These are phyloP conservation scores for Acanthurus lineatus DNA, from an alignment of 2,797 vertebrate genomes.

Conservation along the genomic window DNA sequence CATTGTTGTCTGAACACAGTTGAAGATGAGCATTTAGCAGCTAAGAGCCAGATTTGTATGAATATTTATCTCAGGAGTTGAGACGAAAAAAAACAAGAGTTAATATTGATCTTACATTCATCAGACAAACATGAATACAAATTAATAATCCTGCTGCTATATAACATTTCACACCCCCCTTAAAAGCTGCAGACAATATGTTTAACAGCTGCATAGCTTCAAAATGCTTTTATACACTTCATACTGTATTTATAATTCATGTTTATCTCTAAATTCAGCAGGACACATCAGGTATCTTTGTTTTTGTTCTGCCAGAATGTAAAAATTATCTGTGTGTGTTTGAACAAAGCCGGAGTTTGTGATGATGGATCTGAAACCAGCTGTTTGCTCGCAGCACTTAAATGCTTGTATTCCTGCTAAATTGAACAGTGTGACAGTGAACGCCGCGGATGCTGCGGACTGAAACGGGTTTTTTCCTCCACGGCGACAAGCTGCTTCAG, in stretches of 20 bases:
- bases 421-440: neutral
- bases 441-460: neutral
- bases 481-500: slow-evolving; percentile 4
- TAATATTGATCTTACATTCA: neutral
- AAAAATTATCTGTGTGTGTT: neutral
- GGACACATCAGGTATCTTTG: no score
- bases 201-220: no score
- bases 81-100: neutral
- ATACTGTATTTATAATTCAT: neutral
- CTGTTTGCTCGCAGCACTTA: neutral
- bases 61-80: neutral
- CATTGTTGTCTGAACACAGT: neutral
- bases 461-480: slow-evolving; percentile 16
- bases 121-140: no score
- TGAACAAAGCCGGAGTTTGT: neutral
- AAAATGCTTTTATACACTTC: no score
- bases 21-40: neutral
- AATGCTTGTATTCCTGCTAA: neutral
- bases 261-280: neutral
- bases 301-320: neutral
- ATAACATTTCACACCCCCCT: no score
- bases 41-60: neutral
- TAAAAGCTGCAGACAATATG: no score
- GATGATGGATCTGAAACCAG: neutral
- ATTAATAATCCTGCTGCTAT: no score